Conservation (phyloP, 2,113 vertebrate genomes). For the Athene cunicularia region DNA sequence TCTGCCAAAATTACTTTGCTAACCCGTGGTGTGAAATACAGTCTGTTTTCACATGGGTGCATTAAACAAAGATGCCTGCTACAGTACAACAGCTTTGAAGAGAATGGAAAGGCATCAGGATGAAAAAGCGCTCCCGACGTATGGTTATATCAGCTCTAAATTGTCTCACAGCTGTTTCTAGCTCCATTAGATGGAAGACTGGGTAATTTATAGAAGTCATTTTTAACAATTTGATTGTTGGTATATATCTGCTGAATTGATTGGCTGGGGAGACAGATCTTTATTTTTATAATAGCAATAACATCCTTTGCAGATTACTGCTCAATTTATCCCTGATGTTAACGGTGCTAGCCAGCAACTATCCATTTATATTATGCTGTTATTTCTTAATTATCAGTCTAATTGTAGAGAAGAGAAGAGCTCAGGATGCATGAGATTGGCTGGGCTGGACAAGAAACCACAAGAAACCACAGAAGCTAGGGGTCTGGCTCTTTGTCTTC, state of each 20-base stretch:
- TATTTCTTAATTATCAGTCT: conserved; percentile 78
- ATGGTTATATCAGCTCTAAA: conserved; percentile 71
- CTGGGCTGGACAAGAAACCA: conserved; percentile 51
- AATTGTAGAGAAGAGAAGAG: conserved; percentile 64
- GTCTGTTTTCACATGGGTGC: conserved; percentile 69
- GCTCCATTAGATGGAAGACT: conserved; percentile 72
- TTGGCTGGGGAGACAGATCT: conserved; percentile 79
- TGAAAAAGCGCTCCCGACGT: conserved; percentile 63
- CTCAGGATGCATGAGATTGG: neutral
- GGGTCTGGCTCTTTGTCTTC: neutral
- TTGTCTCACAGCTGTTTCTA: conserved; percentile 77
- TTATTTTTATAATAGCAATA: conserved; percentile 81
- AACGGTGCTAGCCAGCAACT: conserved; percentile 42
- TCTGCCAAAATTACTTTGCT: conserved; percentile 65
- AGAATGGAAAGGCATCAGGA: conserved; percentile 41
- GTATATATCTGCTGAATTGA: conserved; percentile 81
- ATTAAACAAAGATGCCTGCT: conserved; percentile 66
- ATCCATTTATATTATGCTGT: conserved; percentile 69
- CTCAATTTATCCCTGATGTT: conserved; percentile 73
- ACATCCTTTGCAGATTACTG: conserved; percentile 76
- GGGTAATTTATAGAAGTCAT: conserved; percentile 79
- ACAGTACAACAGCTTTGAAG: conserved; percentile 37
- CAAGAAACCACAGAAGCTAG: conserved; percentile 8
- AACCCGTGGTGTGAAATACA: conserved; percentile 63
- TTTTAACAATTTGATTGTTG: conserved; percentile 82